phyloP scores from a whole-genome alignment of 2,888 invertebrate species.

The Conops quadrifasciatus region DNA sequence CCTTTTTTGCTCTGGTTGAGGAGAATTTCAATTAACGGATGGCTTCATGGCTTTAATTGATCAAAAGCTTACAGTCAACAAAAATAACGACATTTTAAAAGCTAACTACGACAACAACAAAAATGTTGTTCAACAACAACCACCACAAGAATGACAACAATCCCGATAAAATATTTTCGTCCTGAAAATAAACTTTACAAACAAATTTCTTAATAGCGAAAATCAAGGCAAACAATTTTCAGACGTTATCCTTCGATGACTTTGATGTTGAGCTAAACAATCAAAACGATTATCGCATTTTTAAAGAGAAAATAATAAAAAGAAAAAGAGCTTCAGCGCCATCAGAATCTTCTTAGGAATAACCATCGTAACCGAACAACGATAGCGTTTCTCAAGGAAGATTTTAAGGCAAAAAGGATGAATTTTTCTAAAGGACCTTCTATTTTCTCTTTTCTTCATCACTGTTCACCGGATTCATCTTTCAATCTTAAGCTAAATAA shows the following conservation, averaged over 20 bases:
- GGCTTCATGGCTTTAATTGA: conserved; percentile 25
- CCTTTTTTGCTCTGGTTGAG: neutral
- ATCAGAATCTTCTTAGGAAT: neutral
- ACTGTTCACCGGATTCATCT: conserved; percentile 21
- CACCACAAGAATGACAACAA: neutral
- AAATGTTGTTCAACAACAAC: neutral
- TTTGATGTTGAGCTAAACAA: conserved; percentile 35
- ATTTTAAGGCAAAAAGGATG: conserved; percentile 3
- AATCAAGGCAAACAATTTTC: conserved; percentile 28
- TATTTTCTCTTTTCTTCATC: no score
- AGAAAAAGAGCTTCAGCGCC: neutral
- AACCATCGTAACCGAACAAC: neutral
- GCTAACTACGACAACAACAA: no score
- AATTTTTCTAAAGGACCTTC: conserved; percentile 20
- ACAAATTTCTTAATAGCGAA: conserved; percentile 20
- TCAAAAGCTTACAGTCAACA: conserved; percentile 12
- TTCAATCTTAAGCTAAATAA: conserved; percentile 16
- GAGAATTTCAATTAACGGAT: conserved; percentile 24
- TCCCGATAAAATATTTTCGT: neutral
- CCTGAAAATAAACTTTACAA: conserved; percentile 20
- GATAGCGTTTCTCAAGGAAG: neutral
- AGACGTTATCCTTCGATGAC: conserved; percentile 32
- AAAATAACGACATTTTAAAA: neutral
- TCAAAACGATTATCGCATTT: conserved; percentile 34
- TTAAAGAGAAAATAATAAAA: conserved; percentile 8